phyloP scores from a whole-genome alignment of 2,797 vertebrate genomes.

The Typhlichthys subterraneus region DNA sequence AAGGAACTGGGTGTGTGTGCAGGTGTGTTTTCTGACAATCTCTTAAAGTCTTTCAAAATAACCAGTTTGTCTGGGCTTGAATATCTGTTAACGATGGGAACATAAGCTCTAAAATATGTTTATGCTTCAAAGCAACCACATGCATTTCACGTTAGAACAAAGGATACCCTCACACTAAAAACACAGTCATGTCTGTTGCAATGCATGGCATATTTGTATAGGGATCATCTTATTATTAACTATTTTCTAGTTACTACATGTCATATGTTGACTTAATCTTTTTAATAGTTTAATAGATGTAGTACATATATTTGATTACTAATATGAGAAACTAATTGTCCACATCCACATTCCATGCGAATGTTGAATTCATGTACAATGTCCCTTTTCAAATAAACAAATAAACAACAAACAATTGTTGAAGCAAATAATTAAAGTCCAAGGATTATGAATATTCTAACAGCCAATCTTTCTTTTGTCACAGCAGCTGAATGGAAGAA shows the following conservation, averaged over 20 bases:
- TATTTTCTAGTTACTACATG: too few relatives aligned
- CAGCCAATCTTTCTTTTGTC: conserved; percentile 19
- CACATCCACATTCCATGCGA: too few relatives aligned
- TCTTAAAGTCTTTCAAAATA: conserved; percentile 44
- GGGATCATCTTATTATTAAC: too few relatives aligned
- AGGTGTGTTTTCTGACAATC: conserved; percentile 14
- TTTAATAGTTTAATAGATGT: too few relatives aligned
- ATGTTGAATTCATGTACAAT: too few relatives aligned
- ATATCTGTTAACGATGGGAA: conserved; percentile 55
- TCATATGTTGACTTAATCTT: too few relatives aligned
- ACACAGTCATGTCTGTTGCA: conserved; percentile 24
- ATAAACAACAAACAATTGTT: too few relatives aligned
- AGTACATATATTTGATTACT: too few relatives aligned
- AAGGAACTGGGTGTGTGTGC: conserved; percentile 38
- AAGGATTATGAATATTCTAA: neutral
- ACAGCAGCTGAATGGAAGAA: conserved; percentile 51
- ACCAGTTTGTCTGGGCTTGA: conserved; percentile 64
- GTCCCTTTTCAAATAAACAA: too few relatives aligned
- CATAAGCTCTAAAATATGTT: conserved; percentile 9
- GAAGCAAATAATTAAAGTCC: too few relatives aligned
- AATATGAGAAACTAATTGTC: too few relatives aligned
- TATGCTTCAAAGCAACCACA: conserved; percentile 2
- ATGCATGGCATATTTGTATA: too few relatives aligned
- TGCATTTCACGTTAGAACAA: conserved; percentile 21
- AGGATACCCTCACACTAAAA: conserved; percentile 10